Evolutionary conservation across 1,140 invertebrate genomes (phyloP).

Genomic region (Achatina immaculata): DNA sequence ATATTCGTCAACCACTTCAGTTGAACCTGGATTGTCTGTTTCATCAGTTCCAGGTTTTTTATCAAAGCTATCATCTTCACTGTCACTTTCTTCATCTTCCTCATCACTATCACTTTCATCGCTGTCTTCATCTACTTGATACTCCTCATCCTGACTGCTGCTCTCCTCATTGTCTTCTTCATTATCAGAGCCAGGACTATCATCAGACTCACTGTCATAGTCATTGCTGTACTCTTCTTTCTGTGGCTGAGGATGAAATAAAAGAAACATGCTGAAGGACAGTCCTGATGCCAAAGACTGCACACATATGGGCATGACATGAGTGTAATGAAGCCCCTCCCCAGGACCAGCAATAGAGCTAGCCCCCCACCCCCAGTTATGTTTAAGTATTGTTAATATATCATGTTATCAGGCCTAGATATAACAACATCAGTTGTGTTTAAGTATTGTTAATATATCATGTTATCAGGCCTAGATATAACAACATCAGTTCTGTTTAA

Average conservation of each 20-base stretch:
- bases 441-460: too few relatives aligned
- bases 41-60: constrained; percentile 8
- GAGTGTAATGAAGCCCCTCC: too few relatives aligned
- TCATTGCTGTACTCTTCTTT: constrained; percentile 9
- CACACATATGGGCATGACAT: too few relatives aligned
- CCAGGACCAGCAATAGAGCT: too few relatives aligned
- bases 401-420: too few relatives aligned
- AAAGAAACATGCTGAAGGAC: too few relatives aligned
- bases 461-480: too few relatives aligned
- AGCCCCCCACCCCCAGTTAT: too few relatives aligned
- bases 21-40: neutral
- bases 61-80: constrained; percentile 6
- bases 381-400: too few relatives aligned
- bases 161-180: neutral
- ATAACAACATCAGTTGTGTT: too few relatives aligned
- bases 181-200: neutral
- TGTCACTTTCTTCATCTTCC: neutral
- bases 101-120: constrained; percentile 34
- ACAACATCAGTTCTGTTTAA: too few relatives aligned
- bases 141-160: constrained; percentile 36
- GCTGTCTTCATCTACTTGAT: constrained; percentile 23
- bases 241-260: neutral
- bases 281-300: too few relatives aligned
- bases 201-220: neutral
- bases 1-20: constrained; percentile 75